phyloP scores from a whole-genome alignment of 2,797 vertebrate genomes.

The Fratercula arctica region DNA sequence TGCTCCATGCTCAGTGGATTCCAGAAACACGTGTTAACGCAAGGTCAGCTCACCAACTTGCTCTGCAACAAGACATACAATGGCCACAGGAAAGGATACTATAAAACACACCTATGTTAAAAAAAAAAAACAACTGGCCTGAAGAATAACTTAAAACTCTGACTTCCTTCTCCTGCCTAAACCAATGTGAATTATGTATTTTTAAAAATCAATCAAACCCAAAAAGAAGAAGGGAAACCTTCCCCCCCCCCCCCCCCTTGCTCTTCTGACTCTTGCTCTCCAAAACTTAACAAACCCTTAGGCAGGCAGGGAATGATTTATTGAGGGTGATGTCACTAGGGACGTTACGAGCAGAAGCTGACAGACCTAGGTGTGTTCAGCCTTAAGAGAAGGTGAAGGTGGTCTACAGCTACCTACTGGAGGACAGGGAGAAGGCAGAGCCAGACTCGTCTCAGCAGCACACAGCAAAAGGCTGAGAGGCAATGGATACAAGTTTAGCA shows the following conservation, averaged over 20 bases:
- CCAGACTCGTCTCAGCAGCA: background rate
- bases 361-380: background rate
- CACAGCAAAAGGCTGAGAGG: background rate
- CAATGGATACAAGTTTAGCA: background rate
- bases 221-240: background rate
- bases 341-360: background rate
- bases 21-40: background rate
- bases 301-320: background rate
- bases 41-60: background rate
- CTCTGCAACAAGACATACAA: background rate
- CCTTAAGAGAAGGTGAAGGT: background rate
- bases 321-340: background rate
- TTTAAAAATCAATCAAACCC: background rate
- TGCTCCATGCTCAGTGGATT: background rate
- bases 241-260: background rate
- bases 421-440: background rate
- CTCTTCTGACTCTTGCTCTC: background rate
- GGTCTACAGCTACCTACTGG: background rate
- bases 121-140: background rate
- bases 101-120: background rate
- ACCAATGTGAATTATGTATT: background rate
- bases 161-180: background rate
- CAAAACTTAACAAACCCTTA: background rate
- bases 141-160: background rate
- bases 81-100: background rate